Base-by-base conservation (phyloP, 2,888 invertebrate genomes). In the Clitarchus hookeri region DNA sequence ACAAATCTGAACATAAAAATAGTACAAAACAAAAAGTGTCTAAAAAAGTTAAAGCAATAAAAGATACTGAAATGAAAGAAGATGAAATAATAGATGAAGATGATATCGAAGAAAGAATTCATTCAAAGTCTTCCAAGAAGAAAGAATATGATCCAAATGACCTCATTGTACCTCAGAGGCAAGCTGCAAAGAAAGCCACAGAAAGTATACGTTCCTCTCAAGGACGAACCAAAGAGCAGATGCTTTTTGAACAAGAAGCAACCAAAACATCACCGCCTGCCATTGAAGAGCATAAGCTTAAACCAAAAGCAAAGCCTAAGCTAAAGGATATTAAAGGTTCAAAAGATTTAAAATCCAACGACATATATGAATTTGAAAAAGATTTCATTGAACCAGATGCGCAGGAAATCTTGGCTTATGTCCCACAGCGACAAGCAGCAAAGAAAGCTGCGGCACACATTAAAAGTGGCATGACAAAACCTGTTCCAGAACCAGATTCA, bases 391-490 rank as follows among this genome's bases (percentile, higher is more conserved):
- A 65, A 65, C 94, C 94, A 83, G 89, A 94, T 89, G 91, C 92
- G 88, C 92, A 92, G 88, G 94, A 95, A 89, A 93, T 95, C 84
- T 93, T 97, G 80, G 95, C 96, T 0, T 97, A 97, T 91, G 97
- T 98, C 36, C 97, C 97, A 0, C 97, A 98, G 91, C 92, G 97
- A 87, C 97, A 97, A 91, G 97, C 97, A 0, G 97, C 97, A 19
- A 97, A 97, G 91, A 97, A 97, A 91, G 97, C 97, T 0, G 97
- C 97, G 0, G 97, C 97, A 89, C 97, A 97, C 90, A 96, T 97
- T 86, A 97, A 97, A 91, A 96, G 96, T 91, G 96, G 96, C 12
- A 92, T 95, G 89, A 88, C 93, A 0, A 93, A 93, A 89, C 93
- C 93, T 53, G 89, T 90, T 82, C 89, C 90, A 1, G 90, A 89